Percentiles rank a stretch among this genome's conserved stretches.
Conservation (phyloP, 1,140 invertebrate species). For the Caerostris darwini region DNA sequence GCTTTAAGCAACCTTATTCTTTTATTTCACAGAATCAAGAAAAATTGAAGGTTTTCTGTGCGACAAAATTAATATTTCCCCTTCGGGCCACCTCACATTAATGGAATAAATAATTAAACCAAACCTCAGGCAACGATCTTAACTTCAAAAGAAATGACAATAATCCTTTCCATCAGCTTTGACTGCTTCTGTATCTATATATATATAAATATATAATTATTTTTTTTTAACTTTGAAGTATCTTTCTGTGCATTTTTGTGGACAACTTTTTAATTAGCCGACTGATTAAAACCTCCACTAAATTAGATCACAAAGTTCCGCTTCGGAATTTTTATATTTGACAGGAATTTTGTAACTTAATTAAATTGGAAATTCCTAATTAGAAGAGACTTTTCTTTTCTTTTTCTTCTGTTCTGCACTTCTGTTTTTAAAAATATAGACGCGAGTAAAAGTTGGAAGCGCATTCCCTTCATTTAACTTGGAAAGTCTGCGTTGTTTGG, state of each 20-base stretch:
- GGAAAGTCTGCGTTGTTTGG: background rate
- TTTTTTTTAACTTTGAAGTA: background rate
- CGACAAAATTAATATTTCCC: no score
- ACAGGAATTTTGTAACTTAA: slow-evolving; percentile 19
- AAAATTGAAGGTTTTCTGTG: background rate
- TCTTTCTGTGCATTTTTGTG: background rate
- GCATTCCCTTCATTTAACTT: no score
- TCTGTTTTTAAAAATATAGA: slow-evolving; percentile 30
- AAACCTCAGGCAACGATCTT: no score
- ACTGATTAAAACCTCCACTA: background rate
- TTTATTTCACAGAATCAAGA: background rate
- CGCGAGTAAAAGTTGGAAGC: background rate
- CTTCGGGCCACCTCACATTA: no score
- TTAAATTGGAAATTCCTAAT: slow-evolving; percentile 41
- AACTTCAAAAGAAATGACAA: background rate
- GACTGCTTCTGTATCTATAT: background rate
- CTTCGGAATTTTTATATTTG: background rate
- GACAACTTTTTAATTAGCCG: slow-evolving; percentile 1
- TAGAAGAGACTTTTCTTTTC: background rate
- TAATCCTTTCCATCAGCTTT: slow-evolving; percentile 1
- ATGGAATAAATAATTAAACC: no score
- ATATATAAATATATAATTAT: background rate
- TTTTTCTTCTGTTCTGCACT: background rate
- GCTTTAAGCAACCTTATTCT: no score
- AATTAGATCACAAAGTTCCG: slow-evolving; percentile 7